Conservation (phyloP, 2,888 invertebrate species). For the Eutolmus rufibarbis region DNA sequence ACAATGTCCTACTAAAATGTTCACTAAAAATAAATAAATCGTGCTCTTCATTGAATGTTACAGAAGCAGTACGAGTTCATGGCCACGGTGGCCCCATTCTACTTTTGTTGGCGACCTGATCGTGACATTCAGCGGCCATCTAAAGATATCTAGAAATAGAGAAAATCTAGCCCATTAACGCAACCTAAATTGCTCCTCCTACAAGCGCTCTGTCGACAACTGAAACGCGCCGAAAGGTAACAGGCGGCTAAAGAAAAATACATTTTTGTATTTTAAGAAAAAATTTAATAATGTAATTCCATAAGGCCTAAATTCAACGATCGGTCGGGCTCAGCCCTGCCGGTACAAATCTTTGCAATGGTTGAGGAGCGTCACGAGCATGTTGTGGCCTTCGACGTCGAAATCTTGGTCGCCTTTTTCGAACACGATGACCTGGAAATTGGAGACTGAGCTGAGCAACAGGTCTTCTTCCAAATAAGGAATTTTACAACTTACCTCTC, state of each 20-base stretch:
- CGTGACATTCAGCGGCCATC: background rate
- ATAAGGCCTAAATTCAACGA: background rate
- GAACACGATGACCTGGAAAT: conserved; percentile 57
- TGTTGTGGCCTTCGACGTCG: conserved; percentile 59
- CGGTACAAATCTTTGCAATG: conserved; percentile 53
- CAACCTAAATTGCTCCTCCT: background rate
- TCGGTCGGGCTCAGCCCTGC: conserved; percentile 42
- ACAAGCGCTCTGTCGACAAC: background rate
- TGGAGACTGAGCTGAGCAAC: background rate
- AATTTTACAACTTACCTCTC: conserved; percentile 53
- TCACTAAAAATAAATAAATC: background rate
- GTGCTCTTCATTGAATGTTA: background rate
- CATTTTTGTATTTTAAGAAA: background rate
- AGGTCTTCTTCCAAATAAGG: background rate
- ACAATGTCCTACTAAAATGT: background rate
- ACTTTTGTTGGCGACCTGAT: background rate
- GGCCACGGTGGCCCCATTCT: background rate
- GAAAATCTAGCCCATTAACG: background rate
- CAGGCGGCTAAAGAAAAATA: background rate
- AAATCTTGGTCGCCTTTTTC: conserved; percentile 56
- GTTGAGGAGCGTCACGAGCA: conserved; percentile 57
- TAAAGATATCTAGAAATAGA: background rate
- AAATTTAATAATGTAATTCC: background rate
- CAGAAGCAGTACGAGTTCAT: background rate
- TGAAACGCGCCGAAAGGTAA: background rate